Percentiles rank a stretch among this genome's conserved stretches.
Conservation (phyloP, 1,140 invertebrate species). For the Penaeus indicus region DNA sequence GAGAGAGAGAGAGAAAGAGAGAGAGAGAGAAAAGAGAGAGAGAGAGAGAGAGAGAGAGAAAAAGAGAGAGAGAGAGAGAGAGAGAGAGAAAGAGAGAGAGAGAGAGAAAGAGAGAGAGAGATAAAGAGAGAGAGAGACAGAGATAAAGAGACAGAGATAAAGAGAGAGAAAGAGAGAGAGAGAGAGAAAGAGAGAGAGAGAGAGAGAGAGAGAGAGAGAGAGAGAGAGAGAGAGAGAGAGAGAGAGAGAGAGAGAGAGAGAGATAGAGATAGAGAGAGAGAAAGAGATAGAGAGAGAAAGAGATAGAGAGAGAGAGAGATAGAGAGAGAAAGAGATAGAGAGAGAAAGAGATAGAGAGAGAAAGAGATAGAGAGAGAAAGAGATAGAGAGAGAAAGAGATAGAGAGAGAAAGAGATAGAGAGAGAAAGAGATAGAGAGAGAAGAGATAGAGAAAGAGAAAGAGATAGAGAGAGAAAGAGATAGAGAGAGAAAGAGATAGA, state of each 20-base stretch:
- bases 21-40: neutral
- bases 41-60: neutral
- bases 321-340: neutral
- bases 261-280: neutral
- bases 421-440: too few relatives aligned
- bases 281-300: neutral
- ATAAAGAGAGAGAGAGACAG: constrained; percentile 1
- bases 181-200: neutral
- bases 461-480: too few relatives aligned
- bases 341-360: too few relatives aligned
- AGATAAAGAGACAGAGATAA: neutral
- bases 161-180: constrained; percentile 21
- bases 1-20: too few relatives aligned
- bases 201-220: neutral
- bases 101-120: constrained; percentile 20
- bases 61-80: constrained; percentile 12
- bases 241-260: constrained; percentile 1
- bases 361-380: too few relatives aligned
- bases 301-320: neutral
- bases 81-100: constrained; percentile 10
- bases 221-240: neutral
- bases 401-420: too few relatives aligned
- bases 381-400: too few relatives aligned
- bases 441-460: too few relatives aligned
- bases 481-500: too few relatives aligned